phyloP scores from a whole-genome alignment of 2,113 vertebrate species.

The Oriolus oriolus region DNA sequence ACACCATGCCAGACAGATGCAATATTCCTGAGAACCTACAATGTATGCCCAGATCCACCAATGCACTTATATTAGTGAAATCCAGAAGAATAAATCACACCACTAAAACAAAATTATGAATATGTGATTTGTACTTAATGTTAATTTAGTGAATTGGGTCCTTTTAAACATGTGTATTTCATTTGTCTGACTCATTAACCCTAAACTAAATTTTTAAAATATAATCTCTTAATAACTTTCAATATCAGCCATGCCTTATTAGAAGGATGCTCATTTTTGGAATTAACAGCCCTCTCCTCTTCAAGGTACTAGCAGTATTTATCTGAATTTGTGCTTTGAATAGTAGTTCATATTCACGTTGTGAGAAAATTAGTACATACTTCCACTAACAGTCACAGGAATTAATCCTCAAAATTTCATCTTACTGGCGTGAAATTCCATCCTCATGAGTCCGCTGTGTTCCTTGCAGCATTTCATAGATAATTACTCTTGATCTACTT shows the following conservation, averaged over 20 bases:
- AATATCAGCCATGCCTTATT: not conserved
- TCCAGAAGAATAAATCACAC: not conserved
- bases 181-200: not conserved
- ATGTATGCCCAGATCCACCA: not conserved
- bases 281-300: not conserved
- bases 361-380: not conserved
- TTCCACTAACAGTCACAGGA: not conserved
- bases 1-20: not conserved
- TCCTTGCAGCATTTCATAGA: constrained; percentile 10
- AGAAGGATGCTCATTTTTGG: not conserved
- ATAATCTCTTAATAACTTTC: not conserved
- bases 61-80: not conserved
- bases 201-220: not conserved
- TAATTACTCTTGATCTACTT: constrained; percentile 15
- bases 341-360: not conserved
- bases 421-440: not conserved
- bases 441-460: not conserved
- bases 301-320: not conserved
- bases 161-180: not conserved
- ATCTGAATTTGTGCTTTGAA: not conserved
- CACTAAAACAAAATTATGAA: not conserved
- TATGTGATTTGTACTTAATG: not conserved
- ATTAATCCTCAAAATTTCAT: not conserved
- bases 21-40: not conserved
- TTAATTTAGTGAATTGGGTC: not conserved